Evolutionary conservation across 2,888 invertebrate genomes (phyloP), one percentile per base, ranked within the genome.

Genomic region (Meteorus colon): DNA sequence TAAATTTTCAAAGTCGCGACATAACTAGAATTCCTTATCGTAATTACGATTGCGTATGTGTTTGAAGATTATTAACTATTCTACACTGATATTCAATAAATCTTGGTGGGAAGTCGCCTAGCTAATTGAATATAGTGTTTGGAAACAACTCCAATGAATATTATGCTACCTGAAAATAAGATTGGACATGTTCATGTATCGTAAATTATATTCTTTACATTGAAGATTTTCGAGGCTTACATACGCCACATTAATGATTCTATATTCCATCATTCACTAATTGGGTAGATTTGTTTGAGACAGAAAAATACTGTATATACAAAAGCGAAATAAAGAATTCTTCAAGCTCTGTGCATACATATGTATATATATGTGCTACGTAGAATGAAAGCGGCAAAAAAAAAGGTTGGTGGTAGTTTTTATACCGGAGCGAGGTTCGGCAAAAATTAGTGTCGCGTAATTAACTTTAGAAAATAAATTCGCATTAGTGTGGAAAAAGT

Each of bases 401-500:
- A 79, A 80, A 77, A 79, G 78, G 78, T 78, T 77, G 79, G 79
- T 77, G 80, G 77, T 80, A 80, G 79, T 81, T 82, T 82, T 81
- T 79, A 81, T 80, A 80, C 79, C 77, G 82, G 79, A 82, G 81
- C 80, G 84, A 87, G 86, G 86, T 87, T 86, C 84, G 85, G 78
- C 82, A 85, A 84, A 85, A 88, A 88, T 87, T 87, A 87, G 86
- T 86, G 87, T 87, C 87, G 86, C 86, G 86, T 87, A 87, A 88
- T 88, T 87, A 88, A 87, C 85, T 87, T 82, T 74, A 81, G 81
- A 82, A 84, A 87, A 87, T 88, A 88, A 87, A 87, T 88, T 86
- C 86, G 82, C 84, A 86, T 87, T 87, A 87, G 86, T 83, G 81
- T 77, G 68, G 73, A 60, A 75, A 74, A 77, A 75, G 75, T 34